Evolutionary conservation across 2,797 vertebrate genomes (phyloP).

Genomic region (Silurus aristotelis): DNA sequence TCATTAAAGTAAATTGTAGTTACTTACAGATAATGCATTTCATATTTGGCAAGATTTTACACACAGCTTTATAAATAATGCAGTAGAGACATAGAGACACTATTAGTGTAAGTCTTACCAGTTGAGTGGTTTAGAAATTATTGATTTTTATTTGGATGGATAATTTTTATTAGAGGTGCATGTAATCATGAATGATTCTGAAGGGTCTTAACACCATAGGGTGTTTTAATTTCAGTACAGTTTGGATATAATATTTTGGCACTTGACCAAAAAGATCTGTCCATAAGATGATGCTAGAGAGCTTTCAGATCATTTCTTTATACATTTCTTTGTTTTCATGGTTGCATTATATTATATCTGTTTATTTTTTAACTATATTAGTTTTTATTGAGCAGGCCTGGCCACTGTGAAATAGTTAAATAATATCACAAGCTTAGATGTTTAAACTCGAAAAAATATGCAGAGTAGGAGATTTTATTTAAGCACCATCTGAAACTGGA

Average conservation of each 20-base stretch:
- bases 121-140: background rate
- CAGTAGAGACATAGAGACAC: background rate
- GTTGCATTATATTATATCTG: too few relatives aligned
- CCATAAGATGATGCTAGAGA: constrained; percentile 15
- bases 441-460: background rate
- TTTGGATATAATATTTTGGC: background rate
- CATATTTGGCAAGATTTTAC: background rate
- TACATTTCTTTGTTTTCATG: background rate
- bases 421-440: background rate
- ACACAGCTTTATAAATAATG: background rate
- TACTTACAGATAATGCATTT: background rate
- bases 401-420: background rate
- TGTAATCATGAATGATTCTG: background rate
- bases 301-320: background rate
- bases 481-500: background rate
- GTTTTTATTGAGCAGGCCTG: background rate
- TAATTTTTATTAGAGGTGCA: background rate
- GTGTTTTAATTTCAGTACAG: too few relatives aligned
- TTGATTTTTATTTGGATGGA: background rate
- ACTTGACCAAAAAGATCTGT: background rate
- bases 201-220: background rate
- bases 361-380: too few relatives aligned
- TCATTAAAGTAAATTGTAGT: background rate
- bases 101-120: background rate
- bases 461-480: background rate